phyloP scores from a whole-genome alignment of 2,888 invertebrate genomes.

The Melinopterus prodromus region DNA sequence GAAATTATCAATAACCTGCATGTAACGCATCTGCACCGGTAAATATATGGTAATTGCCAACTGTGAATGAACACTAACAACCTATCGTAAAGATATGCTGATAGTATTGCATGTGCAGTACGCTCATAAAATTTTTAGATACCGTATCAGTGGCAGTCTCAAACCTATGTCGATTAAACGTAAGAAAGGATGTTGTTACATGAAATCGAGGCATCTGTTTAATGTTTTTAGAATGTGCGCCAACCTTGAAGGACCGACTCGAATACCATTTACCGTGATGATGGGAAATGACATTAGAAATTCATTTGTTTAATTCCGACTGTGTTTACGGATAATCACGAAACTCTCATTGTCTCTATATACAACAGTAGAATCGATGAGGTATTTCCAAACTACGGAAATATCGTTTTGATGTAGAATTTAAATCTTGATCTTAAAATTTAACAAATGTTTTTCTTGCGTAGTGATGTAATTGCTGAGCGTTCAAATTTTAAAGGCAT shows the following conservation, averaged over 20 bases:
- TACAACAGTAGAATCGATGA: neutral
- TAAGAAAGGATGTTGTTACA: neutral
- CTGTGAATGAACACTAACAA: no score
- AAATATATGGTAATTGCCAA: no score
- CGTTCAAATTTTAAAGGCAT: neutral
- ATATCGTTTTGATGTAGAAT: no score
- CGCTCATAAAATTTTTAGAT: no score
- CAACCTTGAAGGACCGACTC: neutral
- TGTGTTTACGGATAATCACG: neutral
- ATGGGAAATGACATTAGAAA: slow-evolving; percentile 4
- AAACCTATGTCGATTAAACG: neutral
- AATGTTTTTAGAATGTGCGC: neutral
- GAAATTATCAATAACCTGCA: no score
- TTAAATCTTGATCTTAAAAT: no score
- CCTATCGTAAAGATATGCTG: no score
- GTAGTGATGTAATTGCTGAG: neutral
- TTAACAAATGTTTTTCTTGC: neutral
- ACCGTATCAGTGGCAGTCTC: no score
- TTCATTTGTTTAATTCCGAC: neutral
- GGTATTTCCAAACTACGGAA: neutral
- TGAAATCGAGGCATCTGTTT: neutral
- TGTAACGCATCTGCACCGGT: no score
- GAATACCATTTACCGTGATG: neutral
- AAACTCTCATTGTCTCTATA: neutral
- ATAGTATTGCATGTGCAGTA: no score